Percentiles rank a stretch among this genome's conserved stretches.
These are phyloP conservation scores for Bruchidius siliquastri DNA, from an alignment of 2,888 invertebrate species.

Conservation along the genomic window DNA sequence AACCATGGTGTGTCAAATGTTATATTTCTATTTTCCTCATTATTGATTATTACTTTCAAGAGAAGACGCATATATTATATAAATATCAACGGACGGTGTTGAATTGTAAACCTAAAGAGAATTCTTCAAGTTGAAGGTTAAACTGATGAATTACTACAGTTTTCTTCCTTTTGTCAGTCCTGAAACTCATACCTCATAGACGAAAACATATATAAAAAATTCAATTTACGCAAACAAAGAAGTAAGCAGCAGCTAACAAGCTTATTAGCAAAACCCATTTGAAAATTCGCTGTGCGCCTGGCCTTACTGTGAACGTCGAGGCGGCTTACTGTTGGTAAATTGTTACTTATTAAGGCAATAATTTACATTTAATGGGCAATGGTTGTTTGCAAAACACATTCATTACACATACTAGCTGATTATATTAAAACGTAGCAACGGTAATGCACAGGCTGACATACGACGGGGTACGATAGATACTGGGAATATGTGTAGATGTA, in stretches of 20 bases:
- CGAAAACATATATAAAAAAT: neutral
- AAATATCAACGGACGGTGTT: too few relatives aligned
- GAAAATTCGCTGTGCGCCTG: neutral
- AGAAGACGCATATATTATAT: too few relatives aligned
- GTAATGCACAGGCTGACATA: neutral
- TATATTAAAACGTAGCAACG: neutral
- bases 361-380: neutral
- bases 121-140: too few relatives aligned
- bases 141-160: too few relatives aligned
- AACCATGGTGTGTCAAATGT: too few relatives aligned
- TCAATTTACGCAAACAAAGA: neutral
- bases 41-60: too few relatives aligned
- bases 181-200: neutral
- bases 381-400: neutral
- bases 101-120: too few relatives aligned
- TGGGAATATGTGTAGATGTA: neutral
- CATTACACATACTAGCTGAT: neutral
- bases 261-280: neutral
- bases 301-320: neutral
- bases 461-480: neutral
- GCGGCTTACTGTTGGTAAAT: neutral
- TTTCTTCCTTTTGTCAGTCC: too few relatives aligned
- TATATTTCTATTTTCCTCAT: too few relatives aligned
- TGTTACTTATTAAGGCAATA: neutral
- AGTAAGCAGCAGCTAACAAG: neutral